phyloP scores from a whole-genome alignment of 1,140 invertebrate genomes.

The Aphaenogaster ashmeadi region DNA sequence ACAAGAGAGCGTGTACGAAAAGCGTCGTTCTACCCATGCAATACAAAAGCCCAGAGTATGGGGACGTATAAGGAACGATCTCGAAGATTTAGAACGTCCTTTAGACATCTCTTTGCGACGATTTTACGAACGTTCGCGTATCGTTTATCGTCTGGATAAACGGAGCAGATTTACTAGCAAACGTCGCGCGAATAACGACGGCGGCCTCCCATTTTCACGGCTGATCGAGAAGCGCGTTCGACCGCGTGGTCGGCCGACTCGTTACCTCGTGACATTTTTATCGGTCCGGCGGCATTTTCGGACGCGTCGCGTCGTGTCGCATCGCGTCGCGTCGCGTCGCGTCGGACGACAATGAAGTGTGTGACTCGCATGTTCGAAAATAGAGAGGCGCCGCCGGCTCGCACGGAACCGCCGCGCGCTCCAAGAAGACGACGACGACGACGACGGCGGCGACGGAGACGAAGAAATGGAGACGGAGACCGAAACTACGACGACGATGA shows the following conservation, averaged over 20 bases:
- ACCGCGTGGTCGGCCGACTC: conserved; percentile 24
- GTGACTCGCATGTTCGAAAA: conserved; percentile 73
- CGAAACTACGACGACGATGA: neutral
- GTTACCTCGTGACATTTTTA: conserved; percentile 60
- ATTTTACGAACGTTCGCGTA: neutral
- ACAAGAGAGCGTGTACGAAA: neutral
- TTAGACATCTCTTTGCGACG: too few species aligned
- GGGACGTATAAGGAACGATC: neutral
- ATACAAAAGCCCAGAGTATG: neutral
- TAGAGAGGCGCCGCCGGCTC: conserved; percentile 74
- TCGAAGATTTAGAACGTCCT: neutral
- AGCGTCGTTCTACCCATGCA: neutral
- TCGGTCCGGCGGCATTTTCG: conserved; percentile 52
- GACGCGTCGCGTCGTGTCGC: conserved; percentile 39
- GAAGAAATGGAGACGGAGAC: neutral
- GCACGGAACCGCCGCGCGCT: conserved; percentile 20
- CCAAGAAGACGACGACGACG: neutral
- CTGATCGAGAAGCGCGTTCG: conserved; percentile 23
- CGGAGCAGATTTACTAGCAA: conserved; percentile 17
- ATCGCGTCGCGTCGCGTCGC: neutral
- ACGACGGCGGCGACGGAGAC: neutral
- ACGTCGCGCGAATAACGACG: neutral
- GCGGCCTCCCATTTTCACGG: conserved; percentile 13
- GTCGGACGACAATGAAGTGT: conserved; percentile 39
- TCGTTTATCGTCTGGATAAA: neutral